These are phyloP conservation scores for Stomorhina lunata DNA, from an alignment of 2,888 invertebrate genomes.

Conservation along the genomic window DNA sequence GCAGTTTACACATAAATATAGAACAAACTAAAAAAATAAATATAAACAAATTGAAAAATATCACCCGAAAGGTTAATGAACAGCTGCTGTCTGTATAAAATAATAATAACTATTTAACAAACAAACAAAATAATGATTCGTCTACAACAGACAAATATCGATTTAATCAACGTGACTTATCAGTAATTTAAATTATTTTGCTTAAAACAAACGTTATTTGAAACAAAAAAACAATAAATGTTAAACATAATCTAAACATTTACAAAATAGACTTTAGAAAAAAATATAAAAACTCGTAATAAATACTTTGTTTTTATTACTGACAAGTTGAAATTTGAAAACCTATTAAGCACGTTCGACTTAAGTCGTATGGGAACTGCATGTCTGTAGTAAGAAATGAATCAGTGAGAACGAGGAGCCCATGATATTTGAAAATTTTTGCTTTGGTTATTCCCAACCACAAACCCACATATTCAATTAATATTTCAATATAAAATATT, in stretches of 20 bases:
- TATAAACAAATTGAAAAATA: neutral
- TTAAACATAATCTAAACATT: neutral
- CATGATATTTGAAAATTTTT: neutral
- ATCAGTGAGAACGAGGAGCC: neutral
- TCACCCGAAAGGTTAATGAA: constrained; percentile 60
- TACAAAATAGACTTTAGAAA: neutral
- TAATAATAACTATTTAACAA: too few species aligned
- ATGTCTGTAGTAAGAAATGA: neutral
- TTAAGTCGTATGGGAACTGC: neutral
- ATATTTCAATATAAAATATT: neutral
- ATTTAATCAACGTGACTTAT: constrained; percentile 44
- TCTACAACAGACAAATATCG: neutral
- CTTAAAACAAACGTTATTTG: neutral
- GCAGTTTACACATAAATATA: neutral
- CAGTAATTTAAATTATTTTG: constrained; percentile 19
- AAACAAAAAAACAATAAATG: neutral
- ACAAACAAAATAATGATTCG: neutral
- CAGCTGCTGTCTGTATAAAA: constrained; percentile 25
- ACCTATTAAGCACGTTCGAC: constrained; percentile 40
- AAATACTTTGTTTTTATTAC: neutral
- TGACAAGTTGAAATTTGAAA: neutral
- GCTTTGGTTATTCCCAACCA: neutral
- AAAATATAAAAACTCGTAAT: neutral
- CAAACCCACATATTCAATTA: constrained; percentile 26
- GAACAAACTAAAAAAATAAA: neutral